phyloP scores from a whole-genome alignment of 2,888 invertebrate genomes.

The Apomyelois bistriatella region DNA sequence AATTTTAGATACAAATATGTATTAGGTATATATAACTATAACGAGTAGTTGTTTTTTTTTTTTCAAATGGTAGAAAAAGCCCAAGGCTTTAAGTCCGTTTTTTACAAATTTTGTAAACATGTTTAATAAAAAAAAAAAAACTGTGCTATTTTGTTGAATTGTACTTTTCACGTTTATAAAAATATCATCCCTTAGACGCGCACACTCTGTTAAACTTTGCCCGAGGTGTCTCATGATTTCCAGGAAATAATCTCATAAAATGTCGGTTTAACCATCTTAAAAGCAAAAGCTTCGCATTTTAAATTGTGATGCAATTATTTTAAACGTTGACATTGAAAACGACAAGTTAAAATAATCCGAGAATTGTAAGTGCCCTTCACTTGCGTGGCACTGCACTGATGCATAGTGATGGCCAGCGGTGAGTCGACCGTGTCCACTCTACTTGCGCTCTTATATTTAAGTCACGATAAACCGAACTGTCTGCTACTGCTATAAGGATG shows the following conservation, averaged over 20 bases:
- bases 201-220: constrained; percentile 23
- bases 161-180: too few relatives aligned
- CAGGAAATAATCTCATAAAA: constrained; percentile 74
- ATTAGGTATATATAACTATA: too few relatives aligned
- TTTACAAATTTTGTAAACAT: too few relatives aligned
- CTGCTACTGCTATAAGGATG: too few relatives aligned
- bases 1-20: too few relatives aligned
- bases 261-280: constrained; percentile 67
- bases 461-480: too few relatives aligned
- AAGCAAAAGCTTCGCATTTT: constrained; percentile 74
- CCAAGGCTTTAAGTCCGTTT: too few relatives aligned
- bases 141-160: too few relatives aligned
- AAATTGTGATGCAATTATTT: constrained; percentile 80
- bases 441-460: constrained; percentile 35
- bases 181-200: constrained; percentile 9
- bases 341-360: constrained; percentile 78
- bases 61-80: too few relatives aligned
- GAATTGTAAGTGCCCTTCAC: constrained; percentile 76
- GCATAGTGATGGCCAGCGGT: constrained; percentile 72
- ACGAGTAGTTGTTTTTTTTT: too few relatives aligned
- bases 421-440: constrained; percentile 36
- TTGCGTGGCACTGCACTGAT: constrained; percentile 59
- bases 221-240: constrained; percentile 63
- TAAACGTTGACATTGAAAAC: constrained; percentile 80
- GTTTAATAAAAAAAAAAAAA: too few relatives aligned